Evolutionary conservation across 1,140 invertebrate species (phyloP).

Genomic region (Heliconius eleuchia): DNA sequence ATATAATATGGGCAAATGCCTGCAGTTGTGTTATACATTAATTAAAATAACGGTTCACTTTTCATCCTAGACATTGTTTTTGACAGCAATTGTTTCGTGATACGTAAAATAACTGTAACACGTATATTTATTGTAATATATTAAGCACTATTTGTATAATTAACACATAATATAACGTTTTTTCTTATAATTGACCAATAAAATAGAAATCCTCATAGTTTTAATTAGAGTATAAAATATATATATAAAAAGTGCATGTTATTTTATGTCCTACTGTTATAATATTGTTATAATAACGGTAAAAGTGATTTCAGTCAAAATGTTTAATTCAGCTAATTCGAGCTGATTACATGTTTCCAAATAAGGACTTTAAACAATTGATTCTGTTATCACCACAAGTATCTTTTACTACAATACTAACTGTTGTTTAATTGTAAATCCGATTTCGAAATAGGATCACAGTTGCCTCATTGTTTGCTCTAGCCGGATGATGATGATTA

Average conservation of each 20-base stretch:
- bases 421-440: constrained; percentile 58
- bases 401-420: constrained; percentile 38
- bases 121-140: too few species aligned
- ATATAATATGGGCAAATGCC: constrained; percentile 43
- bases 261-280: background rate
- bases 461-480: constrained; percentile 50
- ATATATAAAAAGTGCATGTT: background rate
- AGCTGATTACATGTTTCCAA: constrained; percentile 20
- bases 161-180: background rate
- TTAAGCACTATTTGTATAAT: background rate
- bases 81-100: background rate
- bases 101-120: background rate
- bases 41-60: constrained; percentile 48
- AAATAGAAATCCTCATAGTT: too few species aligned
- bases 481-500: constrained; percentile 62
- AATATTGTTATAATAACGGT: background rate
- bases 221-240: background rate
- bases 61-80: constrained; percentile 10
- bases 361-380: constrained; percentile 34
- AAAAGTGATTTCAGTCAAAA: background rate
- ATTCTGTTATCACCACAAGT: constrained; percentile 39
- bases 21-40: constrained; percentile 37
- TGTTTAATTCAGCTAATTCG: background rate
- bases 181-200: background rate
- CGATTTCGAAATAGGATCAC: constrained; percentile 61